Evolutionary conservation across 2,797 vertebrate species (phyloP).

Genomic region (Luscinia megarhynchos): DNA sequence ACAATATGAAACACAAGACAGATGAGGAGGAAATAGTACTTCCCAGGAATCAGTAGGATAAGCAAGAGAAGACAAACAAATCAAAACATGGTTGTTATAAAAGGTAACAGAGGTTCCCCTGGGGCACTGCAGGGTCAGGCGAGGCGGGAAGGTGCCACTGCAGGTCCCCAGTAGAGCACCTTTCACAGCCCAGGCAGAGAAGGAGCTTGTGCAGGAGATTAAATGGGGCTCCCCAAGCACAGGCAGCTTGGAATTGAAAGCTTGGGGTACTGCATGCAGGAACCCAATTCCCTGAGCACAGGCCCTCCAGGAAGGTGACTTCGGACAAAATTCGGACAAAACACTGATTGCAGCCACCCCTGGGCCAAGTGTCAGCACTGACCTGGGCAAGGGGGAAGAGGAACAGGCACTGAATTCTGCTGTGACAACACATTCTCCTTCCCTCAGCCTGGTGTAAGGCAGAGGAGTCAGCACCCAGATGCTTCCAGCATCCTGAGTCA

Average conservation of each 20-base stretch:
- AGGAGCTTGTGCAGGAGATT: background rate
- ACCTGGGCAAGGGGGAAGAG: background rate
- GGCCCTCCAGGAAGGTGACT: background rate
- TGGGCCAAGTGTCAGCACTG: background rate
- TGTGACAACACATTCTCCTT: background rate
- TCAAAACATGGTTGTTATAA: background rate
- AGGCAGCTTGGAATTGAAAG: background rate
- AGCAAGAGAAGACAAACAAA: background rate
- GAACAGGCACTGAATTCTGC: background rate
- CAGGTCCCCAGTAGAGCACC: background rate
- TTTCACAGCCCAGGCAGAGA: background rate
- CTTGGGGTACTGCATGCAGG: background rate
- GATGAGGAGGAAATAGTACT: background rate
- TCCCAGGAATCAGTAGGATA: background rate
- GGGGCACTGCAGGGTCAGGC: background rate
- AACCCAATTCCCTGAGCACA: background rate
- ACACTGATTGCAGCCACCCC: background rate
- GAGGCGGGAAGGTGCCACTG: background rate
- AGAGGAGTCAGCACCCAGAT: constrained; percentile 35
- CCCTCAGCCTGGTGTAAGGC: background rate
- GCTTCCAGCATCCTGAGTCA: constrained; percentile 55
- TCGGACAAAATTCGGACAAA: fast-evolving
- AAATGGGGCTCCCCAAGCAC: background rate
- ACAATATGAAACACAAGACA: background rate
- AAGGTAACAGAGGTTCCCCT: background rate